phyloP scores from a whole-genome alignment of 2,797 vertebrate species.

The Myotis findleyi region DNA sequence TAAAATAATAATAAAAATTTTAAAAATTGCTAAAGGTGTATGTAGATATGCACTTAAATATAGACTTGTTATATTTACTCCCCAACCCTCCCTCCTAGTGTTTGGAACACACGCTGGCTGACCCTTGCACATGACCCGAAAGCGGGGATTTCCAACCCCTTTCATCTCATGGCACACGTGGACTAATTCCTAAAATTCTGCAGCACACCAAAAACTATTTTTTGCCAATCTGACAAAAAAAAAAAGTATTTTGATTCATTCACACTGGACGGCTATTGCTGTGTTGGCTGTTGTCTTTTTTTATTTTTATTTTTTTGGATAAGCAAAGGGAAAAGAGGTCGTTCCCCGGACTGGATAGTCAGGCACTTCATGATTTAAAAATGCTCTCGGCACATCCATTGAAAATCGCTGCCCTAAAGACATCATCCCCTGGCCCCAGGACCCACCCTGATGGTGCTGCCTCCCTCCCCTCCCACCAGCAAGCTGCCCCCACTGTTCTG shows the following conservation, averaged over 20 bases:
- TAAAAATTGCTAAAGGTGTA: not conserved
- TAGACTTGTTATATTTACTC: not conserved
- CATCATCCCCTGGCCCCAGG: accelerated
- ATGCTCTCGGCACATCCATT: accelerated
- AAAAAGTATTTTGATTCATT: not conserved
- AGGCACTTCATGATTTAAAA: not conserved
- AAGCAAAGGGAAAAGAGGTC: not conserved
- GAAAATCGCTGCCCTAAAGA: not conserved
- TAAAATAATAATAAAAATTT: no score
- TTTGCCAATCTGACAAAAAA: not conserved
- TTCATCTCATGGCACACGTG: not conserved
- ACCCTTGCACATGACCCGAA: not conserved
- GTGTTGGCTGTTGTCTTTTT: not conserved
- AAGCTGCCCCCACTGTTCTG: accelerated
- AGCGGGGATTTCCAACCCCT: not conserved
- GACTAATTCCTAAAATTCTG: no score
- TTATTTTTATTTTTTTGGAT: no score
- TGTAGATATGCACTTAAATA: not conserved
- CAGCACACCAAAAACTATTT: no score
- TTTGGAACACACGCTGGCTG: not conserved
- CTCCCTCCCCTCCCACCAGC: not conserved
- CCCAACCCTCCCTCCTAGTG: not conserved
- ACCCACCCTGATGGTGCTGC: accelerated
- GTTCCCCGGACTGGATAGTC: not conserved
- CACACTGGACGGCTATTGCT: not conserved